phyloP scores from a whole-genome alignment of 2,797 vertebrate genomes.

The Pseudopleuronectes americanus region DNA sequence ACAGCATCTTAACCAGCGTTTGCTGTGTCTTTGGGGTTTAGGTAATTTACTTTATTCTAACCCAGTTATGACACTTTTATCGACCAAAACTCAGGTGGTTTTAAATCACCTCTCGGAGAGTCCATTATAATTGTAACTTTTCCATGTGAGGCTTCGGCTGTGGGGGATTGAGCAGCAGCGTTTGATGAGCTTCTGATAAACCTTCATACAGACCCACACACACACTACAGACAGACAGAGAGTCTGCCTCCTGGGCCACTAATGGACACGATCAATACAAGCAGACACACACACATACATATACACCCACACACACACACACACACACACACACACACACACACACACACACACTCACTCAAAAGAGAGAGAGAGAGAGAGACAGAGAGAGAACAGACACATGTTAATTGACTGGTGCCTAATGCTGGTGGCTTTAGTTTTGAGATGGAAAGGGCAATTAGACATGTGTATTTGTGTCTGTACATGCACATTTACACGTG shows the following conservation, averaged over 20 bases:
- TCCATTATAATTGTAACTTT: slow-evolving; percentile 36
- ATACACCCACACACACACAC: slow-evolving; percentile 64
- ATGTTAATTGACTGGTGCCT: slow-evolving; percentile 48
- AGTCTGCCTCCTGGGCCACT: slow-evolving; percentile 84
- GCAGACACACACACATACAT: slow-evolving; percentile 59
- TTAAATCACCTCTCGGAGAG: slow-evolving; percentile 13
- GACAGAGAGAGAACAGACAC: slow-evolving; percentile 45
- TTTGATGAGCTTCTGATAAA: slow-evolving; percentile 63
- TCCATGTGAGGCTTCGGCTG: slow-evolving; percentile 33
- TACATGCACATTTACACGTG: not conserved
- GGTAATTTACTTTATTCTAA: not conserved
- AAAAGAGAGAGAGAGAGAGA: slow-evolving; percentile 43
- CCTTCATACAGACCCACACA: slow-evolving; percentile 32
- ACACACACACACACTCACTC: slow-evolving; percentile 35
- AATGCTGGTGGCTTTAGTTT: slow-evolving; percentile 56
- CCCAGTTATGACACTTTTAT: slow-evolving; percentile 26
- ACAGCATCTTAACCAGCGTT: not conserved
- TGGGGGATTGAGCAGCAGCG: slow-evolving; percentile 31
- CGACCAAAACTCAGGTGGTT: slow-evolving; percentile 11
- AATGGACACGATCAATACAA: slow-evolving; percentile 85
- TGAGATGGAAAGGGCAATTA: slow-evolving; percentile 21
- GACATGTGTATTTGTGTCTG: not conserved
- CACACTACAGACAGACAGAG: slow-evolving; percentile 73
- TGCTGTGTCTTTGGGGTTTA: not conserved
- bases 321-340: slow-evolving; percentile 26